Base-by-base conservation (phyloP, 2,888 invertebrate genomes). In the Epiblema foenella region DNA sequence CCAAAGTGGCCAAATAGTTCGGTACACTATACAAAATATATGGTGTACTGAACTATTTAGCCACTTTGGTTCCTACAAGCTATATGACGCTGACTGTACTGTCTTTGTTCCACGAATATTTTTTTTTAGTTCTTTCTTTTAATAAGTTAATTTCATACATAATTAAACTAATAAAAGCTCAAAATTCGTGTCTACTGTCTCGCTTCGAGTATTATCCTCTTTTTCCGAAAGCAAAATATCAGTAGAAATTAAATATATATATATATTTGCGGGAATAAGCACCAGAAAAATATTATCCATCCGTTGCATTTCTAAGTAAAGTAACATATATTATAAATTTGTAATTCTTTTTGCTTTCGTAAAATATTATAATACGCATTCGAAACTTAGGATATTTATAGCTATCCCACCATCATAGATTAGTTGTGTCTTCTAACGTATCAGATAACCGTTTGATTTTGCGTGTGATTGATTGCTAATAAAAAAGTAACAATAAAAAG, bases 401-500 rank as follows among this genome's bases (percentile, higher is more conserved):
- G 52, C 39, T 39, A 9, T 52, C 63, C 52, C 37, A 20, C 39
- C 64, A 64, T 52, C 5, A 20, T 64, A 64, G 39, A 20, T 7
- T 51, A 33, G 18, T 49, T 62, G 24, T 29, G 46, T 5, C 20
- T 54, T 63, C 51, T 63, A 63, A 63, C 29, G 20, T 29, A 24
- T n/a, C 1, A 29, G 29, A 17, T 63, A 52, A 63, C 63, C 37
- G 52, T 64, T 54, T 64, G 64, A 52, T 33, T 46, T 63, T 54
- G 33, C 11, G 64, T 39, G 62, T 63, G 49, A 33, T 51, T 63
- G 33, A 52, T 8, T 56, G 39, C 52, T 2, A 64, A 9, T 63
- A 18, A 54, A 10, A 37, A 20, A 37, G 18, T 52, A 37, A 64
- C 15, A 42, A 15, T 39, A 39, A 39, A 3, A n/a, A 12, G n/a